Conservation (phyloP, 2,888 invertebrate species). For the Trimorus sp. region DNA sequence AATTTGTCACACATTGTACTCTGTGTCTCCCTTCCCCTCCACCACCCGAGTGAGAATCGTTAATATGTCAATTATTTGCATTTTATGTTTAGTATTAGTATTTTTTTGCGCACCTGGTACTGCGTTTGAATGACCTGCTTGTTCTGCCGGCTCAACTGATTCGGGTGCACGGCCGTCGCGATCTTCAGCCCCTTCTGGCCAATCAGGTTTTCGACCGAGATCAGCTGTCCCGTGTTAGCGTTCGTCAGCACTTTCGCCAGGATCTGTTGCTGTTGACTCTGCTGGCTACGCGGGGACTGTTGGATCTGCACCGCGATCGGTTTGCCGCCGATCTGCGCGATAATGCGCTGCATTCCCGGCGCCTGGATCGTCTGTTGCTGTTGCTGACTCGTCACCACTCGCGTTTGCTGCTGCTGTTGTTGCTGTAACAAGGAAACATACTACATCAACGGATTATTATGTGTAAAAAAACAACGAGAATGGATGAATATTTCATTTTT, state of each 20-base stretch:
- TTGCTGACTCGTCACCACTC: conserved; percentile 73
- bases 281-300: conserved; percentile 81
- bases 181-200: conserved; percentile 82
- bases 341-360: conserved; percentile 80
- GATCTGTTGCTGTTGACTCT: conserved; percentile 82
- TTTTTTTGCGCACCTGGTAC: conserved; percentile 75
- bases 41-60: too few species aligned
- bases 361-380: conserved; percentile 76
- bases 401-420: conserved; percentile 72
- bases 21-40: too few species aligned
- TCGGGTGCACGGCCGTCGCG: conserved; percentile 75
- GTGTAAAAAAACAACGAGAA: neutral
- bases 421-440: conserved; percentile 64
- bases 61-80: too few species aligned
- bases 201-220: conserved; percentile 84
- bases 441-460: conserved; percentile 6
- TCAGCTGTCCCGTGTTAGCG: conserved; percentile 84
- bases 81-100: too few species aligned
- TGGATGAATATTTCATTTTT: too few species aligned
- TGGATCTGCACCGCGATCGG: conserved; percentile 82
- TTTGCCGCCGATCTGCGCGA: conserved; percentile 80
- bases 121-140: conserved; percentile 80
- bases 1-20: too few species aligned
- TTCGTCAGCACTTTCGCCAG: conserved; percentile 89
- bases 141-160: conserved; percentile 78